These are phyloP conservation scores for Apostichopus californicus DNA, from an alignment of 35 echinoderm and acorn worm genomes.

Conservation along the genomic window DNA sequence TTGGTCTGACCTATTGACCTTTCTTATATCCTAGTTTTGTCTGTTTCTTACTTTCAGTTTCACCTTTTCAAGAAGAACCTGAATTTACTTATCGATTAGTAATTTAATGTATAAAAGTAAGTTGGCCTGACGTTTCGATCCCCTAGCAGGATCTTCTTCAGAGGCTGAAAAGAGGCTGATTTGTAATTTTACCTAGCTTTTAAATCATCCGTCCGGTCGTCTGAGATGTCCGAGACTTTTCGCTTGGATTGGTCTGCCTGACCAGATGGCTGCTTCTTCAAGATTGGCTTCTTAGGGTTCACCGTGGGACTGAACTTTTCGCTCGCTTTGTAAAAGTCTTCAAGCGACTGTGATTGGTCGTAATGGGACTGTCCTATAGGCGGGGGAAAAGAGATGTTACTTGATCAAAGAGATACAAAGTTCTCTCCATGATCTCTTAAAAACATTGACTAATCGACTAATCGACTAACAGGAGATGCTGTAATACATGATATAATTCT, in stretches of 20 bases:
- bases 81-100: not conserved
- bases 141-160: too few species aligned
- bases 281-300: conserved; percentile 11
- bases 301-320: conserved; percentile 50
- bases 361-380: not conserved
- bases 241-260: not conserved
- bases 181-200: not conserved
- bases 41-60: not conserved
- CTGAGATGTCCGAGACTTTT: not conserved
- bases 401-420: not conserved
- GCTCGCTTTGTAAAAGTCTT: conserved; percentile 48
- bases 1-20: too few species aligned
- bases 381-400: not conserved
- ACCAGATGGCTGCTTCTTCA: not conserved
- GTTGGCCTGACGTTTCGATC: too few species aligned
- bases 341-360: not conserved
- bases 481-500: too few species aligned
- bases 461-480: not conserved
- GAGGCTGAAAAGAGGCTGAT: not conserved
- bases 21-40: too few species aligned
- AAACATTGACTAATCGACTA: not conserved
- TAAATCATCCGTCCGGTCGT: not conserved
- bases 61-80: not conserved
- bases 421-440: not conserved
- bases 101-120: not conserved